These are phyloP conservation scores for Carollia perspicillata DNA, from an alignment of 2,113 vertebrate species.

Conservation along the genomic window DNA sequence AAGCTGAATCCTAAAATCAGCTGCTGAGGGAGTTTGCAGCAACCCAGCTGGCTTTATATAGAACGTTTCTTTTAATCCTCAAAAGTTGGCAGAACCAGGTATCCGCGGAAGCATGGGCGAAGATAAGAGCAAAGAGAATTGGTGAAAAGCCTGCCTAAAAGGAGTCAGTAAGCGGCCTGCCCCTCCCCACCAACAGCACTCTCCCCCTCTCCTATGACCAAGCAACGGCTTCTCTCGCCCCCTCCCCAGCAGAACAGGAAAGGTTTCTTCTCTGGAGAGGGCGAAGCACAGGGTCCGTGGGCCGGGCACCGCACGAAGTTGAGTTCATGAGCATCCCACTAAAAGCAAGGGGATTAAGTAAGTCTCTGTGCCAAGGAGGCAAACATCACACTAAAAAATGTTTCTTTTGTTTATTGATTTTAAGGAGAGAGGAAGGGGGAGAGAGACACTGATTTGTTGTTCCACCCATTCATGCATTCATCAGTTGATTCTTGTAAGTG, in stretches of 20 bases:
- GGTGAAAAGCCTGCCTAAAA: not conserved
- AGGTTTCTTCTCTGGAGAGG: not conserved
- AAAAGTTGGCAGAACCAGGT: not conserved
- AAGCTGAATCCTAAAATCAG: not conserved
- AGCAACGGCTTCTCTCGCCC: not conserved
- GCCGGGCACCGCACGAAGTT: rapidly evolving
- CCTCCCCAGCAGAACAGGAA: not conserved
- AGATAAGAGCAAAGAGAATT: not conserved
- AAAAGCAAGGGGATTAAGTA: not conserved
- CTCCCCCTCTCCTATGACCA: not conserved
- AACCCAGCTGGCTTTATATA: not conserved
- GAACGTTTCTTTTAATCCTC: not conserved
- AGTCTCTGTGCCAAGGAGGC: not conserved
- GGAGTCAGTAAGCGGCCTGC: not conserved
- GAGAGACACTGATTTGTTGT: too few relatives aligned
- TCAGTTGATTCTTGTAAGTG: too few relatives aligned
- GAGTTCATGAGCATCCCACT: too few relatives aligned
- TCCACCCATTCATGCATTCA: too few relatives aligned
- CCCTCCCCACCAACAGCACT: not conserved
- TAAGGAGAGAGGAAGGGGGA: too few relatives aligned
- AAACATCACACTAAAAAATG: not conserved
- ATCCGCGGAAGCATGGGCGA: not conserved
- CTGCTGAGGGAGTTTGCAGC: not conserved
- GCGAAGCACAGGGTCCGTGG: not conserved
- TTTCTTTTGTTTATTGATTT: too few relatives aligned